Evolutionary conservation across 2,113 vertebrate species (phyloP), one percentile per base, ranked within the genome.

Genomic region (Hemibagrus wyckioides): DNA sequence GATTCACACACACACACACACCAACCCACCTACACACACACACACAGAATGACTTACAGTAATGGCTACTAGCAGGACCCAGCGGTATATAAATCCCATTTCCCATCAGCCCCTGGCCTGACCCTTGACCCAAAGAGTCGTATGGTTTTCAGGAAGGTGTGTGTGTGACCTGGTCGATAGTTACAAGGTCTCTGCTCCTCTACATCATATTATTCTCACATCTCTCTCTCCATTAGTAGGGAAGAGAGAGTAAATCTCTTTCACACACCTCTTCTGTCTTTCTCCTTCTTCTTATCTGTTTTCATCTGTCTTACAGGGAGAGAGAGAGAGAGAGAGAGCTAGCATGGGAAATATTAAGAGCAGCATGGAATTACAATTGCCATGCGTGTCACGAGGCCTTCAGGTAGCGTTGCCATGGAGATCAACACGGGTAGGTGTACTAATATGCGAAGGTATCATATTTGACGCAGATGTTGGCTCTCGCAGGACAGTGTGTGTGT

Each of bases 151-250:
- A 88, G 41, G 86, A 88, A 80, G 61, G 77, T 83, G 90, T 90
- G 87, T 89, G 87, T 65, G 52, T 89, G 85, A 81, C 82, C 80
- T 82, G 89, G 89, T 90, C 87, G 87, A 90, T 90, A 90, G 85
- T 80, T 86, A 84, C 87, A 90, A 86, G 89, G 73, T 90, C 82
- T 82, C 82, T 88, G 85, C 87, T 90, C 87, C 80, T 88, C 87
- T 88, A 84, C 89, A 90, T 85, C 88, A 85, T 88, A 90, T 90
- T 90, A 90, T 90, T 90, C 89, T 90, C 87, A 86, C 89, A 90
- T 90, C 89, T 90, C 84, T 88, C 87, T 90, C 81, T 88, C 89
- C 87, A 90, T 90, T 90, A 90, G 85, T 54, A 73, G 82, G 82
- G 67, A 71, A 83, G 52, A 85, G 89, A 88, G 82, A 90, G 89